Percentiles rank a stretch among this genome's conserved stretches.
phyloP scores from a whole-genome alignment of 2,113 vertebrate species.

The Gavia stellata region DNA sequence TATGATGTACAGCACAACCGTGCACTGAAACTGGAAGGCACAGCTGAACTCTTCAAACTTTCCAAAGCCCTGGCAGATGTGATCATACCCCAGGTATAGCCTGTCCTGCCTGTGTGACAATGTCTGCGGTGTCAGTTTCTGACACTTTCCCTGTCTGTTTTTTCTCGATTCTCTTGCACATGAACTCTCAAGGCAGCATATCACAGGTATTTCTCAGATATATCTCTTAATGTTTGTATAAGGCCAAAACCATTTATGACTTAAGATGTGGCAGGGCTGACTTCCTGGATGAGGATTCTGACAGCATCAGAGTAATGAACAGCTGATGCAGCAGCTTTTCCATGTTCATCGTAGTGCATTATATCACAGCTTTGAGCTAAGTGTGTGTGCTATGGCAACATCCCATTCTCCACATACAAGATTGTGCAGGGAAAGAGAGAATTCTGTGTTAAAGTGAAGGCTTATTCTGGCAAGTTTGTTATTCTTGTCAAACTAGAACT shows the following conservation, averaged over 20 bases:
- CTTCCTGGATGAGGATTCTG: not conserved
- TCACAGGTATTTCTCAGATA: not conserved
- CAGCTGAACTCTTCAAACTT: constrained; percentile 86
- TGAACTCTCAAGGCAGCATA: not conserved
- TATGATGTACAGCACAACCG: constrained; percentile 96
- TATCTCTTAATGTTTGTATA: not conserved
- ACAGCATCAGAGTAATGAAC: not conserved
- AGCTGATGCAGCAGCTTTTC: not conserved
- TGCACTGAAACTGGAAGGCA: constrained; percentile 86
- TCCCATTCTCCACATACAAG: not conserved
- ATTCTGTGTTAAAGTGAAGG: not conserved
- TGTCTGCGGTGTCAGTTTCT: not conserved
- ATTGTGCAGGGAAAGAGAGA: not conserved
- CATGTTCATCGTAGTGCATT: accelerated
- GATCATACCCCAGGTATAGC: constrained; percentile 90
- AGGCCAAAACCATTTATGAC: not conserved
- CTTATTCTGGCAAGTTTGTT: not conserved
- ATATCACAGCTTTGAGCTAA: not conserved
- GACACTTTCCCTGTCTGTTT: not conserved
- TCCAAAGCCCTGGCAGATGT: constrained; percentile 92
- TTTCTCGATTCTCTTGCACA: accelerated
- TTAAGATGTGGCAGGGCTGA: not conserved
- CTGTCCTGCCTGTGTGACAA: not conserved
- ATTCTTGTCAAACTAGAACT: not conserved
- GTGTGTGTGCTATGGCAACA: not conserved